Evolutionary conservation across 2,113 vertebrate species (phyloP).

Genomic region (Merops nubicus): DNA sequence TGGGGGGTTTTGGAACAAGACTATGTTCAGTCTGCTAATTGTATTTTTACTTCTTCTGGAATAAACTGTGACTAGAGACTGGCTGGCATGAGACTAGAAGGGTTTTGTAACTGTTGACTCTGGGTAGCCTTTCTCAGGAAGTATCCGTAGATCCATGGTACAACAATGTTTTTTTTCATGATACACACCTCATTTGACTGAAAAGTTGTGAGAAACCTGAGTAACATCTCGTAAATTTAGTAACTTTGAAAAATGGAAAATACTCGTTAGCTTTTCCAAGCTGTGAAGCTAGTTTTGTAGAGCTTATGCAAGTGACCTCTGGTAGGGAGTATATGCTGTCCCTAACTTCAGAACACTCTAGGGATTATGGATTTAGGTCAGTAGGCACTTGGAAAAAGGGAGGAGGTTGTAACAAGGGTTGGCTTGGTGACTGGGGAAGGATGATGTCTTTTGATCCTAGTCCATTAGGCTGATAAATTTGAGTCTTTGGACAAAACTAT

Average conservation of each 20-base stretch:
- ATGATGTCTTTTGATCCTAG: not conserved
- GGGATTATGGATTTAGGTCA: not conserved
- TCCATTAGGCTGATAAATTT: not conserved
- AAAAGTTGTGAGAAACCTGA: not conserved
- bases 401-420: not conserved
- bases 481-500: not conserved
- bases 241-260: not conserved
- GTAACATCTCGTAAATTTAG: not conserved
- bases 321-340: not conserved
- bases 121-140: not conserved
- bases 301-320: not conserved
- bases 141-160: not conserved
- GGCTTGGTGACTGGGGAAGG: not conserved
- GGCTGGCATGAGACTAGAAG: not conserved
- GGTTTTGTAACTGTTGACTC: not conserved
- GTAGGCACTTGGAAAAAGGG: not conserved
- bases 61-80: not conserved
- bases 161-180: fast-evolving
- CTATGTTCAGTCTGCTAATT: not conserved
- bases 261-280: not conserved
- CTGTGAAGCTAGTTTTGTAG: not conserved
- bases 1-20: not conserved
- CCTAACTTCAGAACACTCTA: not conserved
- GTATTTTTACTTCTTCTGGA: not conserved
- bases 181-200: not conserved